Conservation (phyloP, 2,888 invertebrate species). For the Pammene aurita region DNA sequence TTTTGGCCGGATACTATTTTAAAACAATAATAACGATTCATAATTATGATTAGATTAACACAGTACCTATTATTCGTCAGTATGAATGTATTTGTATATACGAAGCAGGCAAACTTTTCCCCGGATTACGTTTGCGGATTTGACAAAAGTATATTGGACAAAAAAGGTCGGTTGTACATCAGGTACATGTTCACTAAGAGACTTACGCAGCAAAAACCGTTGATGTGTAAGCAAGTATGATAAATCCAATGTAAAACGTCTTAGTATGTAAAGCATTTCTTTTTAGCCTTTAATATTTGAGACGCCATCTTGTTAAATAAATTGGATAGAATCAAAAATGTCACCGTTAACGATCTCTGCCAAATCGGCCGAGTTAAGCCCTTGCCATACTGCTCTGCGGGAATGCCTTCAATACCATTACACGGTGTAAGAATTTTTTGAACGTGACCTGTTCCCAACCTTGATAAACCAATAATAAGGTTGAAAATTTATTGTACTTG, state of each 20-base stretch:
- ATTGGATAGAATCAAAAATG: conserved; percentile 36
- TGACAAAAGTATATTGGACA: neutral
- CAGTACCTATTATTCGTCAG: too few species aligned
- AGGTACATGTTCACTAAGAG: neutral
- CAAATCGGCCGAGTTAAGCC: conserved; percentile 34
- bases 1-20: too few species aligned
- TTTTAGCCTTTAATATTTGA: conserved; percentile 13
- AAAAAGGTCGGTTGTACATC: conserved; percentile 2
- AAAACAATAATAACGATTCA: too few species aligned
- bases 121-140: too few species aligned
- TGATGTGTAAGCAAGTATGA: neutral
- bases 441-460: neutral
- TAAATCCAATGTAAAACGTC: neutral
- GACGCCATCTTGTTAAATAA: conserved; percentile 27
- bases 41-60: too few species aligned
- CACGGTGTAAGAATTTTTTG: conserved; percentile 1
- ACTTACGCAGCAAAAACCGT: neutral
- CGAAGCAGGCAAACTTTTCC: too few species aligned
- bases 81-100: too few species aligned
- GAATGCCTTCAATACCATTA: conserved; percentile 30
- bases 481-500: neutral
- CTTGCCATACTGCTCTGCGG: conserved; percentile 14
- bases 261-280: neutral
- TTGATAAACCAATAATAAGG: neutral
- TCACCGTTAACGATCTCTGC: conserved; percentile 34